These are phyloP conservation scores for Brachyalestes nurse DNA, from an alignment of 2,797 vertebrate species.

Conservation along the genomic window DNA sequence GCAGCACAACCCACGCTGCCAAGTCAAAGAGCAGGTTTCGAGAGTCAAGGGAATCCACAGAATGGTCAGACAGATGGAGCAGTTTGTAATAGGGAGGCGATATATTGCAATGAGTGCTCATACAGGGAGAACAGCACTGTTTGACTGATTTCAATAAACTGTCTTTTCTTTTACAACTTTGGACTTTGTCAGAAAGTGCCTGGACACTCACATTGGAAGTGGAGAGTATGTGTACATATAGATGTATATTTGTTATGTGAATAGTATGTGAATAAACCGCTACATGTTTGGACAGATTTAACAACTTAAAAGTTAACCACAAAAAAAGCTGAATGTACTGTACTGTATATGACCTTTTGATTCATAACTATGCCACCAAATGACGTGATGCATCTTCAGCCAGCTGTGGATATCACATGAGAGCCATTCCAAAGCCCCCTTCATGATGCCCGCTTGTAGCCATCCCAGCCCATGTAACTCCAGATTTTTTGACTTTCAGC, in stretches of 20 bases:
- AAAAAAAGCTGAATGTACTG: slow-evolving; percentile 79
- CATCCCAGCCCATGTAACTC: slow-evolving; percentile 55
- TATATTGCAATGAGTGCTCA: background rate
- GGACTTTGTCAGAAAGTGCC: slow-evolving; percentile 74
- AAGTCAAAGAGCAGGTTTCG: slow-evolving; percentile 22
- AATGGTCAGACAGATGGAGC: slow-evolving; percentile 47
- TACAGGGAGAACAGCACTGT: background rate
- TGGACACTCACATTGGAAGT: slow-evolving; percentile 71
- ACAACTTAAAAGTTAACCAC: slow-evolving; percentile 53
- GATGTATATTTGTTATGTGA: slow-evolving; percentile 83
- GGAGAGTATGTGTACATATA: slow-evolving; percentile 77
- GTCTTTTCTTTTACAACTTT: slow-evolving; percentile 42
- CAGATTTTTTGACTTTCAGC: slow-evolving; percentile 55
- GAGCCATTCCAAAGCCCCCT: slow-evolving; percentile 58
- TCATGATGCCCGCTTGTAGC: slow-evolving; percentile 46
- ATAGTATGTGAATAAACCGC: slow-evolving; percentile 82
- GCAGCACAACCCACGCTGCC: slow-evolving; percentile 17
- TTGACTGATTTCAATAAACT: slow-evolving; percentile 25
- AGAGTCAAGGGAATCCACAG: slow-evolving; percentile 30
- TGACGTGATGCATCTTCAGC: slow-evolving; percentile 57
- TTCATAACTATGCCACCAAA: slow-evolving; percentile 63
- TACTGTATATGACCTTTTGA: slow-evolving; percentile 76
- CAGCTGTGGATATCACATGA: slow-evolving; percentile 57
- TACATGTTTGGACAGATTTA: slow-evolving; percentile 76
- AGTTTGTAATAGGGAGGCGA: slow-evolving; percentile 45